Percentiles rank a stretch among this genome's conserved stretches.
These are phyloP conservation scores for Sterrhoptilus dennistouni DNA, from an alignment of 2,113 vertebrate species.

Conservation along the genomic window DNA sequence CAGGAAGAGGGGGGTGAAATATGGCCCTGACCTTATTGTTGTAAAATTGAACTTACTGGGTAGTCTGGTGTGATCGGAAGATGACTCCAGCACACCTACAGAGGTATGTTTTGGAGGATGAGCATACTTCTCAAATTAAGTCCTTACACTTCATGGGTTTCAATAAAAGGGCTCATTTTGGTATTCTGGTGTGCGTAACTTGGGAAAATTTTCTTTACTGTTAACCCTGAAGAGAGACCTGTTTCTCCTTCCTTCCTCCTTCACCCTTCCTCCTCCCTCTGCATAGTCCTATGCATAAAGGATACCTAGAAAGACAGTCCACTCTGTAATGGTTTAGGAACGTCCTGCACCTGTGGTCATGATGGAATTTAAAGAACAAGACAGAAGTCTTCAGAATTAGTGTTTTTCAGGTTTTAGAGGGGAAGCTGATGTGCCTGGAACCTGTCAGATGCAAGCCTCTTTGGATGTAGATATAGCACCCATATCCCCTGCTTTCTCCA, in stretches of 20 bases:
- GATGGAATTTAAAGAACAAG: not conserved
- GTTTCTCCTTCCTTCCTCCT: not conserved
- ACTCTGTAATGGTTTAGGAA: not conserved
- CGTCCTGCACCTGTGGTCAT: fast-evolving
- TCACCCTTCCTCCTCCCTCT: not conserved
- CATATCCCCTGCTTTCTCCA: not conserved
- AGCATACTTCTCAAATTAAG: not conserved
- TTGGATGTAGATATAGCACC: too few relatives aligned
- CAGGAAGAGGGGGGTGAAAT: not conserved
- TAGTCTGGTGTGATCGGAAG: fast-evolving
- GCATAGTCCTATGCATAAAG: not conserved
- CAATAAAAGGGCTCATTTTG: not conserved
- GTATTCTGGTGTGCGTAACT: not conserved
- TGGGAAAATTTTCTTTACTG: not conserved
- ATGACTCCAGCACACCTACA: not conserved
- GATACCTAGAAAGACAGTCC: not conserved
- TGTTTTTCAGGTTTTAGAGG: not conserved
- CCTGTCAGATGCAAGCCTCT: not conserved
- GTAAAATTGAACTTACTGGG: not conserved
- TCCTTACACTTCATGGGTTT: not conserved
- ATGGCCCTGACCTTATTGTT: not conserved
- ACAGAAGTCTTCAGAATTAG: not conserved
- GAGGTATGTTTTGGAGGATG: not conserved
- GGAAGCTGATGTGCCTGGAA: not conserved
- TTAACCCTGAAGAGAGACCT: not conserved